Evolutionary conservation across 2,797 vertebrate species (phyloP).

Genomic region (Gobio occitaniae): DNA sequence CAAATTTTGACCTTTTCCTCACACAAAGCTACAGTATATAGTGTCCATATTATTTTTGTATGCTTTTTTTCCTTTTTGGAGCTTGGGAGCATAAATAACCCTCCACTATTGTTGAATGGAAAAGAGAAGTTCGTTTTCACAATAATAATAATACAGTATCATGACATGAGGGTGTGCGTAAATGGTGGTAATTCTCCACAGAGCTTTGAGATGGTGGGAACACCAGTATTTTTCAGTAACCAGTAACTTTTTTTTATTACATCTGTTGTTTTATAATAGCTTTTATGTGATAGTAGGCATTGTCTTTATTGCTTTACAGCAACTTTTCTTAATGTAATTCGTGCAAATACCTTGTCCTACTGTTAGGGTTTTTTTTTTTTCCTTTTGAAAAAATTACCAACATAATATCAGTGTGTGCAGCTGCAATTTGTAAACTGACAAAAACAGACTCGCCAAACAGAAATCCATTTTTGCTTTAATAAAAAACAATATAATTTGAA

Average conservation of each 20-base stretch:
- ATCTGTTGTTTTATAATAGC: background rate
- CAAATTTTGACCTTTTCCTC: background rate
- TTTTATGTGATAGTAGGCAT: background rate
- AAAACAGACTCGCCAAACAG: constrained; percentile 42
- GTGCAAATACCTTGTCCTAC: background rate
- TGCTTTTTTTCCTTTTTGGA: background rate
- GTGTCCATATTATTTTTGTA: background rate
- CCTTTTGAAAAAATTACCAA: background rate
- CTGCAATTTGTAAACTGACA: background rate
- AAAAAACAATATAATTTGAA: constrained; percentile 90
- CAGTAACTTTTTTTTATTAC: background rate
- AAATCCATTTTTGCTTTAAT: constrained; percentile 80
- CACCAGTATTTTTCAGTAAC: background rate
- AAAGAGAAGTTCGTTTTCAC: background rate
- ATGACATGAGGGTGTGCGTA: background rate
- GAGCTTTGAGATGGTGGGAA: background rate
- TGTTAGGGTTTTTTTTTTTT: background rate
- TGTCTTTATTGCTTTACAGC: background rate
- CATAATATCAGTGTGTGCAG: background rate
- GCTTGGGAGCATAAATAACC: background rate
- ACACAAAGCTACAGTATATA: background rate
- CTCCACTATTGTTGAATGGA: background rate
- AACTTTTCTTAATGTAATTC: background rate
- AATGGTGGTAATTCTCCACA: background rate
- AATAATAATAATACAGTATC: background rate